Evolutionary conservation across 2,797 vertebrate genomes (phyloP).

Genomic region (Tamandua tetradactyla): DNA sequence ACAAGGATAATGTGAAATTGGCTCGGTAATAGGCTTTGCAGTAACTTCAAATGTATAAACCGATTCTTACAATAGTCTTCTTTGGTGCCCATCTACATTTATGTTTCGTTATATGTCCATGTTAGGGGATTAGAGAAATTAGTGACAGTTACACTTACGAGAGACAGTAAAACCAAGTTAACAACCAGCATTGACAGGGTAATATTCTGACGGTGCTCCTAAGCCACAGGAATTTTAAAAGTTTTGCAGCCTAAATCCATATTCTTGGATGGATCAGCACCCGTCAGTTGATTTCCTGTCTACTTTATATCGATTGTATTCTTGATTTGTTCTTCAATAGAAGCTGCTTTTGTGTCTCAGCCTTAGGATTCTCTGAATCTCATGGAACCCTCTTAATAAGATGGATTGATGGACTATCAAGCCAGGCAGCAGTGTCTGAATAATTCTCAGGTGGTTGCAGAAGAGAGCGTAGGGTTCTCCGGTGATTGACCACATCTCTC

Average conservation of each 20-base stretch:
- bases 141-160: not conserved
- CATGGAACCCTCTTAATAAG: not conserved
- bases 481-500: slow-evolving; percentile 28
- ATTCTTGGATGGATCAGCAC: not conserved
- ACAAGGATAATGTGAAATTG: slow-evolving; percentile 33
- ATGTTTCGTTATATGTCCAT: not conserved
- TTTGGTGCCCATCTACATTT: slow-evolving; percentile 12
- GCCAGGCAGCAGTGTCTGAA: not conserved
- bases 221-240: not conserved
- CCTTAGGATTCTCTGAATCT: not conserved
- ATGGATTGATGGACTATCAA: not conserved
- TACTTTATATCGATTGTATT: slow-evolving; percentile 3
- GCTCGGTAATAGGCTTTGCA: slow-evolving; percentile 7
- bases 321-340: not conserved
- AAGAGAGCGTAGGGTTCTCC: not conserved
- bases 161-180: not conserved
- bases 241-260: not conserved
- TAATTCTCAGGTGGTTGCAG: not conserved
- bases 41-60: not conserved
- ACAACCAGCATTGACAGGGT: not conserved
- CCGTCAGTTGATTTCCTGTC: not conserved
- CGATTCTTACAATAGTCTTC: not conserved
- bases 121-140: slow-evolving; percentile 29
- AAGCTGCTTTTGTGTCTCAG: not conserved
- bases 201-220: not conserved